Evolutionary conservation across 2,888 invertebrate genomes (phyloP), one percentile per base, ranked within the genome.

Genomic region (Zhuqinia jingwanae): DNA sequence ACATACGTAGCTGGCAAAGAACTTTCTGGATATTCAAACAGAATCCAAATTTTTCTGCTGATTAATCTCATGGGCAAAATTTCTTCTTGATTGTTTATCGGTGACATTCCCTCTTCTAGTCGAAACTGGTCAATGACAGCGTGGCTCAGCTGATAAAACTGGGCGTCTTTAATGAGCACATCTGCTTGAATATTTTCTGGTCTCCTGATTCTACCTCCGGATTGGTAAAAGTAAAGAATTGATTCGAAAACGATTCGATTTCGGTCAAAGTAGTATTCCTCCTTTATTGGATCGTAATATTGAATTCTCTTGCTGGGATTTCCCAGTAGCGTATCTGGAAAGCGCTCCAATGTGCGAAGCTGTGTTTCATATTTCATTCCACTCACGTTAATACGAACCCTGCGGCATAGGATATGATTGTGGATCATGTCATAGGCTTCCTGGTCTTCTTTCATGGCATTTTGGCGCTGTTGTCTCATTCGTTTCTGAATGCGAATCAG

Each of bases 1-100:
- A 94, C 92, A 77, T 93, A 92, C 75, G 94, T 92, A 56, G 94
- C 94, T 78, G 93, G 92, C 90, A 93, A 92, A 65, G 94, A 94
- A 91, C 93, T 93, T 91, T 94, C 94, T 36, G 94, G 94, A 90
- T 93, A 93, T 91, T 94, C 94, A 92, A 94, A 94, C 77, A 94
- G 91, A 53, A 94, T 92, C 94, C 94, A 94, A 79, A 94, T 92
- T 91, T 93, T 92, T 88, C 93, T 92, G 91, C 93, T 93, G 84
- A 93, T 92, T 89, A 93, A 92, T 91, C 93, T 93, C 85, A 92
- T 92, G 22, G 94, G 94, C 10, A 81, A 0, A n/a, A 81, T 15
- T 50, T 56, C 56, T 6, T 81, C 13, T 25, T 63, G 17, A 17
- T 15, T 50, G n/a, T 17, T 11, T 0, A 1, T 20, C 1, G 58